A percentile compares a stretch with the other conserved stretches of the same genome.
Conservation (phyloP, 37 sponge, comb jelly and placozoan genomes). For the Hexactinellida sp. region DNA sequence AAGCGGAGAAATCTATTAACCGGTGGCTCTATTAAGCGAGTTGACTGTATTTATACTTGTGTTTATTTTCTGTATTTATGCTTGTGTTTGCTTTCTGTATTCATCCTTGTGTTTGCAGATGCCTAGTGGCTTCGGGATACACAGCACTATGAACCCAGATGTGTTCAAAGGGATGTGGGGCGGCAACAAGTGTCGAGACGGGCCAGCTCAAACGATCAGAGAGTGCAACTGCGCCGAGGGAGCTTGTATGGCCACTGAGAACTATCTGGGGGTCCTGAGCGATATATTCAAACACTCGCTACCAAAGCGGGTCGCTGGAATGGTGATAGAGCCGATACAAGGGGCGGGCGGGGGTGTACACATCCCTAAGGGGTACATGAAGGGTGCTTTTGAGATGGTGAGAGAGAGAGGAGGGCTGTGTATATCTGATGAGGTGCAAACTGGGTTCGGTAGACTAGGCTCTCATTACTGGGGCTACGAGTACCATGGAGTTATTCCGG, state of each 20-base stretch:
- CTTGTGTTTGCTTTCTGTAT: background rate
- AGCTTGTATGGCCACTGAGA: slow-evolving; percentile 46
- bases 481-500: slow-evolving; percentile 57
- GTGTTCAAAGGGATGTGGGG: slow-evolving; percentile 88
- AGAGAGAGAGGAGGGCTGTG: slow-evolving; percentile 69
- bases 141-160: slow-evolving; percentile 66
- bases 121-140: slow-evolving; percentile 16
- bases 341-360: slow-evolving; percentile 80
- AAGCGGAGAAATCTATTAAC: too few relatives aligned
- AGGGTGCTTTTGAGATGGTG: slow-evolving; percentile 44
- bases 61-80: background rate
- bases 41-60: background rate
- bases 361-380: slow-evolving; percentile 51
- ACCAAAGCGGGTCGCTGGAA: slow-evolving; percentile 71
- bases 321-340: slow-evolving; percentile 83
- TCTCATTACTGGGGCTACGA: slow-evolving; percentile 91
- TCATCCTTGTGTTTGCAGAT: too few relatives aligned
- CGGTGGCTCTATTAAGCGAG: too few relatives aligned
- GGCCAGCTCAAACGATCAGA: slow-evolving; percentile 42
- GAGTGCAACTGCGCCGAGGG: slow-evolving; percentile 52
- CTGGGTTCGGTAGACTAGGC: slow-evolving; percentile 87
- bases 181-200: slow-evolving; percentile 73
- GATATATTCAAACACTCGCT: slow-evolving; percentile 53
- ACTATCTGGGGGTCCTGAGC: slow-evolving; percentile 60
- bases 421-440: slow-evolving; percentile 81